Percentiles rank a stretch among this genome's conserved stretches.
Evolutionary conservation across 2,113 vertebrate genomes (phyloP).

Genomic region (Prunella fulvescens): DNA sequence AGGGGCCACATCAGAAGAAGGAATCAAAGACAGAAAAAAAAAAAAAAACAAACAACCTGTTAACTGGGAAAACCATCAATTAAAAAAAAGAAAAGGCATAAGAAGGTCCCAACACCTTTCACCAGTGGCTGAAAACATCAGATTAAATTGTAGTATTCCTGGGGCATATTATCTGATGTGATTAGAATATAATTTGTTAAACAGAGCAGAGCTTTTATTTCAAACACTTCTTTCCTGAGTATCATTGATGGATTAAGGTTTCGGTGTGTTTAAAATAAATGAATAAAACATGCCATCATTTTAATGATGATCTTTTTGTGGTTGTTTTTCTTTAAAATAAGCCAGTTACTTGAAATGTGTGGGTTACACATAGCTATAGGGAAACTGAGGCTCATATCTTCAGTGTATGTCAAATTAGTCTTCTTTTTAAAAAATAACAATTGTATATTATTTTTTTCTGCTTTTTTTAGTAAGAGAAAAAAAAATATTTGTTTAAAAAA

Average conservation of each 20-base stretch:
- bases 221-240: conserved; percentile 30
- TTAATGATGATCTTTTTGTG: conserved; percentile 1
- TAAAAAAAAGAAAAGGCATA: background rate
- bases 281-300: conserved; percentile 39
- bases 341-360: conserved; percentile 25
- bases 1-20: conserved; percentile 42
- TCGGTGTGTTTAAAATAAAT: conserved; percentile 13
- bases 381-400: background rate
- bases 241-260: background rate
- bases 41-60: background rate
- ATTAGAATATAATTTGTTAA: conserved; percentile 43
- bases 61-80: conserved; percentile 16
- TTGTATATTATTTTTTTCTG: background rate
- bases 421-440: background rate
- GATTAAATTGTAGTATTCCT: conserved; percentile 43
- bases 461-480: background rate
- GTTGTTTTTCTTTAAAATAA: conserved; percentile 30
- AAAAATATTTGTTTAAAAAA: background rate
- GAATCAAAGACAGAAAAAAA: conserved; percentile 40
- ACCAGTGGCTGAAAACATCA: conserved; percentile 49
- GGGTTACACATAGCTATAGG: background rate
- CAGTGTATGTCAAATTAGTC: background rate
- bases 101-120: conserved; percentile 47
- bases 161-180: conserved; percentile 10
- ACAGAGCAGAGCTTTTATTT: conserved; percentile 57